Evolutionary conservation across 2,888 invertebrate genomes (phyloP), one percentile per base, ranked within the genome.

Genomic region (Cremastinae sp.): DNA sequence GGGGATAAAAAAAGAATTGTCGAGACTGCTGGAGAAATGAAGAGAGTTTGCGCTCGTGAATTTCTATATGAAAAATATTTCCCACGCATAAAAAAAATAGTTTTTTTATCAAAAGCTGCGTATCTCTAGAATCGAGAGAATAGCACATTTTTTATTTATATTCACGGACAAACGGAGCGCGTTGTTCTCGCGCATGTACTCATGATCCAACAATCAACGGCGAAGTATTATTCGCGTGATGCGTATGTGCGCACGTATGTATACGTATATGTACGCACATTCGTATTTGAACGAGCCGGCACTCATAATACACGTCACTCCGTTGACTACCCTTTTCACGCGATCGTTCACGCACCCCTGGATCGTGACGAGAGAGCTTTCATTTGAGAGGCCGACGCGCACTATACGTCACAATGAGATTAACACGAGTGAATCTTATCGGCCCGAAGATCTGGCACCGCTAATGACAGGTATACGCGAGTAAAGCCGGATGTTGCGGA

Each of bases 401-500:
- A 64, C 38, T 9, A 9, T 9, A 9, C n/a, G n/a, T 2, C 41
- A 9, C 9, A 9, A 41, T 41, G 74, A 70, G 74, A 70, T 75
- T 75, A 64, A 72, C 75, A 56, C 61, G 64, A 69, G 65, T 75
- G 75, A 78, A 78, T 78, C 75, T 78, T 78, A 78, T 78, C 78
- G 47, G 8, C 41, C 22, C 43, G 58, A 59, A 65, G 72, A 78
- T 78, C 78, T 62, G 53, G 62, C 41, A 64, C 54, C 72, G 74
- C 77, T 80, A 80, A 79, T 79, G 80, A 79, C 78, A 80, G 80
- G 80, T 78, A 77, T 78, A 79, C 75, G 43, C 61, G 34, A 71
- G 66, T 78, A 69, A 74, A 79, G 80, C 81, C 82, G 83, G 83
- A 83, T 81, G 81, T 81, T 79, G 78, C 74, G 78, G 78, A 74